These are phyloP conservation scores for Plutomurus gul DNA, from an alignment of 1,140 invertebrate genomes.

Conservation along the genomic window DNA sequence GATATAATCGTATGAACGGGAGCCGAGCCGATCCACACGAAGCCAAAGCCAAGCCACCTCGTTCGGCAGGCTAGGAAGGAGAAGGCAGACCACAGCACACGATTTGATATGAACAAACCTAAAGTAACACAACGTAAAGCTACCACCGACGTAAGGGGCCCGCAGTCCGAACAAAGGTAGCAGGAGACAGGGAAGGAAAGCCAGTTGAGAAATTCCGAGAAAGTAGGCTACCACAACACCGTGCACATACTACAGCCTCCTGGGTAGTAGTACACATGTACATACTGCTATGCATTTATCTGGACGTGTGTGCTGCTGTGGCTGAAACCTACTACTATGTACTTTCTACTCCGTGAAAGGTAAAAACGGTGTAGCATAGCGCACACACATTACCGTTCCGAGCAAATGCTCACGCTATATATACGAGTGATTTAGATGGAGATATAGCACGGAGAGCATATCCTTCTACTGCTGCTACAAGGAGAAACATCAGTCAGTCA, in stretches of 20 bases:
- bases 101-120: slow-evolving; percentile 7
- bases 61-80: slow-evolving; percentile 20
- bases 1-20: slow-evolving; percentile 13
- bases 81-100: neutral
- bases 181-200: neutral
- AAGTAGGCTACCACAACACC: slow-evolving; percentile 7
- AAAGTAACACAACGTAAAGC: neutral
- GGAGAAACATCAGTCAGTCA: too few species aligned
- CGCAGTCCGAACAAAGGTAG: neutral
- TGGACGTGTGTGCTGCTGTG: too few species aligned
- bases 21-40: neutral
- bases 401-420: too few species aligned
- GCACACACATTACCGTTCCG: too few species aligned
- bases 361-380: too few species aligned
- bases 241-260: neutral
- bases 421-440: too few species aligned
- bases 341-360: too few species aligned
- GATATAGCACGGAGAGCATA: too few species aligned
- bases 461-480: too few species aligned
- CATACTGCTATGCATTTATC: too few species aligned
- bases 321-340: too few species aligned
- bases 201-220: neutral
- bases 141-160: neutral
- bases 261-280: neutral
- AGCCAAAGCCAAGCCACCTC: slow-evolving; percentile 14